These are phyloP conservation scores for Plectropomus leopardus DNA, from an alignment of 2,113 vertebrate genomes.

Conservation along the genomic window DNA sequence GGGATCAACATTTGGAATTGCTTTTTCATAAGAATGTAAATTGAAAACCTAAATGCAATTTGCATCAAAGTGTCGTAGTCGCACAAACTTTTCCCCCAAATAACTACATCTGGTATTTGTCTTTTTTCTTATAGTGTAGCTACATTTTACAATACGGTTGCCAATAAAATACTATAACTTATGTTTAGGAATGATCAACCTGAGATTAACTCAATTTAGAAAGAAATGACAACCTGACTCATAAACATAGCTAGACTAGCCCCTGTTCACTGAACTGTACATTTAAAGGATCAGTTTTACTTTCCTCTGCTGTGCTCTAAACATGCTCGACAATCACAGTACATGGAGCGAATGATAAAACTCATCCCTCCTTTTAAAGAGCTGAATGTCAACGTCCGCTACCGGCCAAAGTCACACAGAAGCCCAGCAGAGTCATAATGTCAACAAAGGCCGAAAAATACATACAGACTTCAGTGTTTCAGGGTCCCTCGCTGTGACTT, in stretches of 20 bases:
- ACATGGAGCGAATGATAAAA: conserved; percentile 79
- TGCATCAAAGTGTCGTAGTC: conserved; percentile 28
- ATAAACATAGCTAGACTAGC: conserved; percentile 36
- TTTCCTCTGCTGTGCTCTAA: background rate
- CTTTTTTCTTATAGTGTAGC: conserved; percentile 1
- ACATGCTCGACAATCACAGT: background rate
- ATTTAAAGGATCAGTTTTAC: background rate
- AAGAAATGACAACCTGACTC: conserved; percentile 52
- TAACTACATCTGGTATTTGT: background rate
- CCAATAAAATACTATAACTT: background rate
- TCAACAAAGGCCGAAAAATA: conserved; percentile 35
- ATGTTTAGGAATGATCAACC: conserved; percentile 67
- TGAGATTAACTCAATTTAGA: conserved; percentile 83
- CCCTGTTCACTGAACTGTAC: background rate
- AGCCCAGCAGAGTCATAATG: background rate
- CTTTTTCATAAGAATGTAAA: conserved; percentile 16
- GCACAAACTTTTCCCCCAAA: background rate
- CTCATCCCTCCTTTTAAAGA: conserved; percentile 72
- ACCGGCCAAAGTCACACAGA: conserved; percentile 33
- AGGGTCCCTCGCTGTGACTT: conserved; percentile 16
- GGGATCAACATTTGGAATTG: conserved; percentile 17
- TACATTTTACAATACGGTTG: conserved; percentile 5
- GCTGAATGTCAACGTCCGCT: conserved; percentile 35
- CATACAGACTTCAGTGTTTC: background rate
- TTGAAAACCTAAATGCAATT: conserved; percentile 34